Percentiles rank a stretch among this genome's conserved stretches.
Conservation (phyloP, 1,140 invertebrate species). For the Asbolus verrucosus region DNA sequence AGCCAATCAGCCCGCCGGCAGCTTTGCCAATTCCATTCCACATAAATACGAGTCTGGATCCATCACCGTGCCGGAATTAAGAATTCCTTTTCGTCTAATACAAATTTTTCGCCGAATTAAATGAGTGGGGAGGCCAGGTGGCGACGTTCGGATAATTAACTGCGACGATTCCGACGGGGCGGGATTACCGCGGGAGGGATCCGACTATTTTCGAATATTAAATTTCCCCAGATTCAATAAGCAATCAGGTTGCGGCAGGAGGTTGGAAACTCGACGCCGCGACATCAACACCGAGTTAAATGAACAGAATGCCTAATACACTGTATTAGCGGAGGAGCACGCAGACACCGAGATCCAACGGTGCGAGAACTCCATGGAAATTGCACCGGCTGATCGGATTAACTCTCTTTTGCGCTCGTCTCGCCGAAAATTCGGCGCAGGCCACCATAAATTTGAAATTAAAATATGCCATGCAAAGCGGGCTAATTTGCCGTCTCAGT, state of each 20-base stretch:
- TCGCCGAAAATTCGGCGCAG: too few species aligned
- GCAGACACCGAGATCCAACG: constrained; percentile 2
- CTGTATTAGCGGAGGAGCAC: constrained; percentile 45
- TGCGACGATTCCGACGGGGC: constrained; percentile 3
- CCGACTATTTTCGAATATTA: constrained; percentile 46
- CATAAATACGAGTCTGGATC: constrained; percentile 43
- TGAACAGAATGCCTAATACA: constrained; percentile 48
- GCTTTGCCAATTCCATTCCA: constrained; percentile 47
- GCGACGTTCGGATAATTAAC: constrained; percentile 17
- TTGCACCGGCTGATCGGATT: too few species aligned
- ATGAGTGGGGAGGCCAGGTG: constrained; percentile 20
- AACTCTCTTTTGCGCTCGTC: too few species aligned
- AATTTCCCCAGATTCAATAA: constrained; percentile 46
- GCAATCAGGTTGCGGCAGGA: constrained; percentile 42
- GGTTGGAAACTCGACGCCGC: constrained; percentile 25
- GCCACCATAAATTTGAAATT: too few species aligned
- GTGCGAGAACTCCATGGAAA: too few species aligned
- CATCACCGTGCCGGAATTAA: constrained; percentile 40
- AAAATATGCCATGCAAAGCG: too few species aligned
- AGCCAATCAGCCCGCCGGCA: constrained; percentile 56
- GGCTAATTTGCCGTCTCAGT: too few species aligned
- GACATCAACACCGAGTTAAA: constrained; percentile 41
- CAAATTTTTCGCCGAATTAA: constrained; percentile 16
- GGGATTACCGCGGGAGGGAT: constrained; percentile 20
- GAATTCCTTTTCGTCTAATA: constrained; percentile 36